Percentiles rank a stretch among this genome's conserved stretches.
These are phyloP conservation scores for Timema podura DNA, from an alignment of 2,888 invertebrate genomes.

Conservation along the genomic window DNA sequence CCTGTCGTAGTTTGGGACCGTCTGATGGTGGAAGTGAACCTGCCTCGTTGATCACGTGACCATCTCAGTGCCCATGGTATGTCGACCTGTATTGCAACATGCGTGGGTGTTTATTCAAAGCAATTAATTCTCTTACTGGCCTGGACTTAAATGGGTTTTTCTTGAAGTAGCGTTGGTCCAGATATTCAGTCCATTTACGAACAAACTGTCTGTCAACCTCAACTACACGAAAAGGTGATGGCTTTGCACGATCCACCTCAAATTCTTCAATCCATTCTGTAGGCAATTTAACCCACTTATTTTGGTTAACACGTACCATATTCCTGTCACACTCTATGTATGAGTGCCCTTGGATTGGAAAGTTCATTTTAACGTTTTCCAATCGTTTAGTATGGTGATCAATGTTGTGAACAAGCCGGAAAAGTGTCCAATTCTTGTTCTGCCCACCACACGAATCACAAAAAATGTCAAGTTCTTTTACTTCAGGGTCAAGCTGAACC, in stretches of 20 bases:
- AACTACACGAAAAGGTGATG: neutral
- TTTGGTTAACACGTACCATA: neutral
- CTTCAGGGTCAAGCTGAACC: slow-evolving; percentile 1
- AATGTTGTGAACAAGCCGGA: slow-evolving; percentile 1
- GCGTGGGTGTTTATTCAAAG: neutral
- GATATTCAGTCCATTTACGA: neutral
- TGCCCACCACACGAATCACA: slow-evolving; percentile 14
- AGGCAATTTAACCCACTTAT: neutral
- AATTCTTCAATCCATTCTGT: neutral
- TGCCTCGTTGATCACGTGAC: neutral
- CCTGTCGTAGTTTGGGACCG: neutral
- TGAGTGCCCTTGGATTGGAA: slow-evolving; percentile 7
- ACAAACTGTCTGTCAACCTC: neutral
- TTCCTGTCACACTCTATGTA: slow-evolving; percentile 9
- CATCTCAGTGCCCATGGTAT: neutral
- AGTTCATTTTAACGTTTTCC: neutral
- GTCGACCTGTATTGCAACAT: neutral
- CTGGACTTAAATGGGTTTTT: neutral
- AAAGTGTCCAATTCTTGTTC: slow-evolving; percentile 14
- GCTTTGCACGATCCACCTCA: neutral
- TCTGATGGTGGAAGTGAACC: neutral
- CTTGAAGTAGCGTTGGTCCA: neutral
- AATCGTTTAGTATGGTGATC: neutral
- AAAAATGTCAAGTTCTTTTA: slow-evolving; percentile 2
- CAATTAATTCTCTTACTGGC: neutral